Percentiles rank a stretch among this genome's conserved stretches.
Evolutionary conservation across 2,113 vertebrate genomes (phyloP).

Genomic region (Athene noctua): DNA sequence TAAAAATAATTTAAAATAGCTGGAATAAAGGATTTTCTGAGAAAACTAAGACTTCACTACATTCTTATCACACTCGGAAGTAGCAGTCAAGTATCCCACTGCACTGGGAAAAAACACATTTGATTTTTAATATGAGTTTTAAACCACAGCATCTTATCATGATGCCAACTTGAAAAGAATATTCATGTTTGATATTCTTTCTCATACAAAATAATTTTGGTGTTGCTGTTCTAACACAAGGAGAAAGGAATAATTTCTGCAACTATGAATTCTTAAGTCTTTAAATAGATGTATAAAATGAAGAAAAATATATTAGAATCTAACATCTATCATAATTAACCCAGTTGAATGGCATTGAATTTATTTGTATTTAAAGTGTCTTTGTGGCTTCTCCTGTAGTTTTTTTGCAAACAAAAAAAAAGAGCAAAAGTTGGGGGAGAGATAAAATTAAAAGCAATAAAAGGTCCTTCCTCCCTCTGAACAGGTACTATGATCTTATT

Average conservation of each 20-base stretch:
- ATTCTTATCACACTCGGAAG: not conserved
- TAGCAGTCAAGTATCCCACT: not conserved
- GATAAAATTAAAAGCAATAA: not conserved
- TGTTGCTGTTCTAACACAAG: not conserved
- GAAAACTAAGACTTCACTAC: not conserved
- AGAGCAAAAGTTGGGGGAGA: fast-evolving
- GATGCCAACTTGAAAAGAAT: not conserved
- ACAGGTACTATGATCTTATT: not conserved
- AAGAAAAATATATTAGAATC: not conserved
- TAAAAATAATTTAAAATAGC: not conserved
- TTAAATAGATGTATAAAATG: not conserved
- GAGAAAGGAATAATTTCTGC: not conserved
- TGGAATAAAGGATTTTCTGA: not conserved
- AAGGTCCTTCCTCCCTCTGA: not conserved
- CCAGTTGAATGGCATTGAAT: not conserved
- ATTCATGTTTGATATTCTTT: not conserved
- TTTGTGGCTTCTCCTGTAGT: not conserved
- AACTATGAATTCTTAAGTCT: not conserved
- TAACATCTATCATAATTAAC: not conserved
- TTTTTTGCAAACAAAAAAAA: not conserved
- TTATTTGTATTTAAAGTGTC: not conserved
- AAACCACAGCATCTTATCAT: not conserved
- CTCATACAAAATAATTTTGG: not conserved
- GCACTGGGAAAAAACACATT: not conserved
- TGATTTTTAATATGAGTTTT: not conserved